Percentiles rank a stretch among this genome's conserved stretches.
Evolutionary conservation across 2,888 invertebrate genomes (phyloP).

Genomic region (Frankliniella intonsa): DNA sequence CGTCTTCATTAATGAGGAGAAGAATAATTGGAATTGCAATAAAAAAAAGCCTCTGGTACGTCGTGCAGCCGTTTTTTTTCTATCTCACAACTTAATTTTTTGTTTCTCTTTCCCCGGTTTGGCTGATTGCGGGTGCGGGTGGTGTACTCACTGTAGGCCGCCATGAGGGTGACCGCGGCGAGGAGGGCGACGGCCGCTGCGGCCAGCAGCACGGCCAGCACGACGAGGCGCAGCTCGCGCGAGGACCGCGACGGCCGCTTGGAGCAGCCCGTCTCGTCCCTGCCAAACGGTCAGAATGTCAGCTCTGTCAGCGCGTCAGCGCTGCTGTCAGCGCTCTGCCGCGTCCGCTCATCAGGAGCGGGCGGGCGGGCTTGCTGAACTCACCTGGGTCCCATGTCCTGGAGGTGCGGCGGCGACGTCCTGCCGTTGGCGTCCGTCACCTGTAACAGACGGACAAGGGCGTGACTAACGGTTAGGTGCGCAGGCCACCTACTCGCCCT

Average conservation of each 20-base stretch:
- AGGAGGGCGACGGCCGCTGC: background rate
- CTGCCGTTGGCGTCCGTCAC: conserved; percentile 15
- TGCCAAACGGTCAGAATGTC: background rate
- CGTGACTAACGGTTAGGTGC: background rate
- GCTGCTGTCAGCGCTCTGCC: too few relatives aligned
- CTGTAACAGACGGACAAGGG: background rate
- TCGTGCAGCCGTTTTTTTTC: too few relatives aligned
- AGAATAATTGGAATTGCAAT: too few relatives aligned
- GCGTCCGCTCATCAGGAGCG: too few relatives aligned
- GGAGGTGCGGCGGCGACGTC: background rate
- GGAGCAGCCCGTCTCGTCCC: conserved; percentile 4
- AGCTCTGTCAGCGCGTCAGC: background rate
- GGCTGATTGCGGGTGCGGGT: too few relatives aligned
- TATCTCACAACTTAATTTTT: too few relatives aligned
- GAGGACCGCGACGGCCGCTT: conserved; percentile 3
- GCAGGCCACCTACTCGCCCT: too few relatives aligned
- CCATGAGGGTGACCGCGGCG: background rate
- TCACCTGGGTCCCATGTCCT: conserved; percentile 20
- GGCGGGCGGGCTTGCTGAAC: too few relatives aligned
- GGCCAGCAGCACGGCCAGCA: conserved; percentile 20
- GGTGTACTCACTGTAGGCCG: conserved; percentile 1
- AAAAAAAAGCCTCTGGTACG: too few relatives aligned
- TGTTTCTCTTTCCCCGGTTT: too few relatives aligned
- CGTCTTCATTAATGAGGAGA: too few relatives aligned
- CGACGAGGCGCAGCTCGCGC: background rate